Evolutionary conservation across 2,888 invertebrate genomes (phyloP).

Genomic region (Nezara viridula): DNA sequence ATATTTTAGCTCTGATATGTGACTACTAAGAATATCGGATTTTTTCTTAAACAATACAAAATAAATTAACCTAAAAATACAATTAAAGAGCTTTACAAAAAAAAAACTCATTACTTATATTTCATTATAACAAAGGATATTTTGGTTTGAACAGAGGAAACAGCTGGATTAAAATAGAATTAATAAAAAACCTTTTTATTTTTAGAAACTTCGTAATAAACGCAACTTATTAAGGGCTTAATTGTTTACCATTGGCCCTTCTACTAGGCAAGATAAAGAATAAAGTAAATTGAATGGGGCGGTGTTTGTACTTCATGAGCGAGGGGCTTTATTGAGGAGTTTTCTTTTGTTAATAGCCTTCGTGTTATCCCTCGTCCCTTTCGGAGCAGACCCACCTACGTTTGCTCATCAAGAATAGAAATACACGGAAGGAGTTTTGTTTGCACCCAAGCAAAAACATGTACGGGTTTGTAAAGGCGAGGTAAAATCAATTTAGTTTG

Average conservation of each 20-base stretch:
- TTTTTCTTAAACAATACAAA: no score
- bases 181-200: neutral
- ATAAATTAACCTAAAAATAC: neutral
- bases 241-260: neutral
- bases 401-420: constrained; percentile 7
- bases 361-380: neutral
- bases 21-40: no score
- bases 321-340: neutral
- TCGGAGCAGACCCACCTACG: neutral
- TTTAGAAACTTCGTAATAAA: neutral
- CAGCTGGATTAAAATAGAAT: neutral
- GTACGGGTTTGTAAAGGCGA: neutral
- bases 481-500: neutral
- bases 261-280: neutral
- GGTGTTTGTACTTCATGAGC: neutral
- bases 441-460: neutral
- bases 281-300: neutral
- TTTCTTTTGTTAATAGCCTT: constrained; percentile 14
- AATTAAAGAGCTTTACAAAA: neutral
- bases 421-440: neutral
- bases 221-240: neutral
- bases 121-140: neutral
- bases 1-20: no score
- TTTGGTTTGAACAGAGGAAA: neutral
- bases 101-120: neutral